These are phyloP conservation scores for Eclectus roratus DNA, from an alignment of 2,113 vertebrate genomes.

Conservation along the genomic window DNA sequence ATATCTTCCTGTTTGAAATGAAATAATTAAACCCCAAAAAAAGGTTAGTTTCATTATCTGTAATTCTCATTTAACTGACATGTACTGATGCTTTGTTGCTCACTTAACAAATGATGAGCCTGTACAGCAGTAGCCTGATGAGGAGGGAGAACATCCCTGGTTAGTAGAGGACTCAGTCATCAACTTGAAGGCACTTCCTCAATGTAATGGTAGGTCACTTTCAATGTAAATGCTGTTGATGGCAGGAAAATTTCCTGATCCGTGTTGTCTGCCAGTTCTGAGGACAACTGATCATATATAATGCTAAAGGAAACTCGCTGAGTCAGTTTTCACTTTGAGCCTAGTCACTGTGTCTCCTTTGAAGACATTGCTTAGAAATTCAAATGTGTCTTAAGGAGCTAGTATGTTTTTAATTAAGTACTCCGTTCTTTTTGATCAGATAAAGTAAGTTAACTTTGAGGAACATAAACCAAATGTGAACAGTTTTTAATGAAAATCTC, in stretches of 20 bases:
- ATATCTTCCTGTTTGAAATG: not conserved
- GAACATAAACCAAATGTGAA: not conserved
- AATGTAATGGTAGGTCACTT: not conserved
- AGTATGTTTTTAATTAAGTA: not conserved
- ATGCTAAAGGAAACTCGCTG: not conserved
- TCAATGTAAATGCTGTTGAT: not conserved
- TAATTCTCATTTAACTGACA: not conserved
- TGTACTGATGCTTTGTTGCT: not conserved
- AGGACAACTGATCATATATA: not conserved
- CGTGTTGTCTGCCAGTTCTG: not conserved
- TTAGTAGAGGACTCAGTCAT: not conserved
- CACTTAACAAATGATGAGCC: not conserved
- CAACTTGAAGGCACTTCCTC: not conserved
- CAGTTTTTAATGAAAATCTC: not conserved
- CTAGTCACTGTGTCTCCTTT: not conserved
- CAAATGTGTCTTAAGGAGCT: not conserved
- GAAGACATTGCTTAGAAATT: not conserved
- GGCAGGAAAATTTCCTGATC: not conserved
- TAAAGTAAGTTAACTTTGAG: not conserved
- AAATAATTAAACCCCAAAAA: not conserved
- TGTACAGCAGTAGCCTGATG: not conserved
- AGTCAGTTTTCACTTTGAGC: not conserved
- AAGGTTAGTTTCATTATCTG: not conserved
- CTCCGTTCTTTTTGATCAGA: not conserved
- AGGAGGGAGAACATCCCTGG: not conserved